Conservation (phyloP, 2,797 vertebrate species). For the Characodon lateralis region DNA sequence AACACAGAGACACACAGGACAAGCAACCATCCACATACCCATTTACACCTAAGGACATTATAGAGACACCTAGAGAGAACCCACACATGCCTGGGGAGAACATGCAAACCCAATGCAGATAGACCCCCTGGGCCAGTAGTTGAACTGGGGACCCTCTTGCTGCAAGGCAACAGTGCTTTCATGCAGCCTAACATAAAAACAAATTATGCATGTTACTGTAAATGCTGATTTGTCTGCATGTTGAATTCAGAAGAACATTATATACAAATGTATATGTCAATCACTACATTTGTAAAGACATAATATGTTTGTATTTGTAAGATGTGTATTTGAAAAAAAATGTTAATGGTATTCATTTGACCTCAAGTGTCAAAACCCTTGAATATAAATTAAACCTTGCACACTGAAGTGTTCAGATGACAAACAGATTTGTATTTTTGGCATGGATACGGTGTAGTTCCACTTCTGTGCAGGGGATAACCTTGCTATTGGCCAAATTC, state of each 20-base stretch:
- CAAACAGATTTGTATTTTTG: constrained; percentile 7
- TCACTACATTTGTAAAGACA: not conserved
- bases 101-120: too few species aligned
- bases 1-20: too few species aligned
- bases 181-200: not conserved
- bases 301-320: not conserved
- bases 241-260: not conserved
- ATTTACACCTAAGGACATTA: too few species aligned
- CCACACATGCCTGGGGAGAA: too few species aligned
- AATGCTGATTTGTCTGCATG: not conserved
- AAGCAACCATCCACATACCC: too few species aligned
- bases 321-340: not conserved
- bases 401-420: constrained; percentile 6
- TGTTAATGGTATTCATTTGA: not conserved
- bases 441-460: constrained; percentile 16
- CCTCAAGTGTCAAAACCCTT: not conserved
- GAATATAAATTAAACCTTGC: constrained; percentile 1
- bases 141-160: too few species aligned
- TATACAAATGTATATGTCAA: not conserved
- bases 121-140: too few species aligned
- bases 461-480: constrained; percentile 29
- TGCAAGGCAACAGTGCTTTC: too few species aligned
- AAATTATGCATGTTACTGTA: not conserved
- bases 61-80: too few species aligned
- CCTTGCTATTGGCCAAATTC: constrained; percentile 37